Percentiles rank a stretch among this genome's conserved stretches.
Conservation (phyloP, 2,888 invertebrate genomes). For the Rotaria macrura region DNA sequence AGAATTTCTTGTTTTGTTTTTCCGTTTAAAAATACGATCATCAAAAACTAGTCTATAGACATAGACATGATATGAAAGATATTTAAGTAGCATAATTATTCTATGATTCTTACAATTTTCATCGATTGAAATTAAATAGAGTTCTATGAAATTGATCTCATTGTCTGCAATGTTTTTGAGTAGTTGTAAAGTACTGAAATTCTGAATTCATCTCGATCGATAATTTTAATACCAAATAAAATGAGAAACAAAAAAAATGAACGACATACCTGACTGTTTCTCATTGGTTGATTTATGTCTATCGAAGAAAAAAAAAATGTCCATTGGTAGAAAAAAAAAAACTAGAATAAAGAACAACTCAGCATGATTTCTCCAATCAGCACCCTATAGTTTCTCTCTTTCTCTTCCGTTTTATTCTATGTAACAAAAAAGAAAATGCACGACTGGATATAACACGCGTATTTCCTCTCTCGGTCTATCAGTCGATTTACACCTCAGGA, state of each 20-base stretch:
- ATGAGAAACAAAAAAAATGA: not conserved
- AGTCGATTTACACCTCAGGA: not conserved
- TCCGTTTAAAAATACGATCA: too few species aligned
- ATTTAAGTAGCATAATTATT: too few species aligned
- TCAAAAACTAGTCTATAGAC: too few species aligned
- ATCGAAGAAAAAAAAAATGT: not conserved
- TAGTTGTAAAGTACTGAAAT: too few species aligned
- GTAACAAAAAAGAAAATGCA: not conserved
- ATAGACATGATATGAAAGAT: too few species aligned
- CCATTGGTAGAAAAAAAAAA: not conserved
- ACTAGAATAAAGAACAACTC: not conserved
- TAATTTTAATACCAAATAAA: too few species aligned
- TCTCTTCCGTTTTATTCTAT: not conserved
- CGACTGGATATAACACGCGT: not conserved
- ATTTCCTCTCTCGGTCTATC: not conserved
- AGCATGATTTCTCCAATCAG: slow-evolving; percentile 5
- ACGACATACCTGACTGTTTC: not conserved
- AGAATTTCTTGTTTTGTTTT: too few species aligned
- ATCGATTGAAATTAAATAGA: too few species aligned
- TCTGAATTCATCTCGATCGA: too few species aligned
- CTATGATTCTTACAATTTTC: too few species aligned
- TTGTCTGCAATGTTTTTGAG: too few species aligned
- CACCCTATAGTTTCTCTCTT: not conserved
- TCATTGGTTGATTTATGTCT: not conserved
- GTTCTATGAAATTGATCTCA: too few species aligned